Conservation (phyloP, 2,888 invertebrate genomes). For the Pelosia muscerda region DNA sequence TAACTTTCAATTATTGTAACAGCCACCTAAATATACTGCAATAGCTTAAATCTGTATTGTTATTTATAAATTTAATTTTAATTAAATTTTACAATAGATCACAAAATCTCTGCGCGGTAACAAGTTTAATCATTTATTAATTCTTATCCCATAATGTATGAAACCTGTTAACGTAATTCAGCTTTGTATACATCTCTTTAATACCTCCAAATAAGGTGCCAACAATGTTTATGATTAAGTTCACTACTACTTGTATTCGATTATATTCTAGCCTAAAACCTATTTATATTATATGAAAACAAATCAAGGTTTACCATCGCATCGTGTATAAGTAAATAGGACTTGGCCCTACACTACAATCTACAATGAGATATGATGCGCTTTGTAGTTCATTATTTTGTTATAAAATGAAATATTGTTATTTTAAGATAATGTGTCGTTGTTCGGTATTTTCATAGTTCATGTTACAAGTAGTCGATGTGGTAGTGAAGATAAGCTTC, state of each 20-base stretch:
- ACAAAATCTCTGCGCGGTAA: too few relatives aligned
- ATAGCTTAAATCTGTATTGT: too few relatives aligned
- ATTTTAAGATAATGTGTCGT: constrained; percentile 39
- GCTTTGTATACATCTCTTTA: background rate
- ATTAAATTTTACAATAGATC: too few relatives aligned
- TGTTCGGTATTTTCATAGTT: too few relatives aligned
- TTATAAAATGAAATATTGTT: constrained; percentile 42
- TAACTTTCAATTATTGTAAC: too few relatives aligned
- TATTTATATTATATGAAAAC: background rate
- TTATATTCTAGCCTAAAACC: background rate
- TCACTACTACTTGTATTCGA: background rate
- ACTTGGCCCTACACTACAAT: constrained; percentile 15
- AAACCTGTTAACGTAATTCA: background rate
- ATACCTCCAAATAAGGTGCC: background rate
- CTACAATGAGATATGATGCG: constrained; percentile 47
- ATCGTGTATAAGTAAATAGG: background rate
- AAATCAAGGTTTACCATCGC: background rate
- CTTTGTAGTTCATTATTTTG: constrained; percentile 41
- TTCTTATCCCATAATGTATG: background rate
- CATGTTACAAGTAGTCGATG: background rate
- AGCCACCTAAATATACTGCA: too few relatives aligned
- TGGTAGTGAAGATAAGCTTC: background rate
- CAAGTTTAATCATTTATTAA: too few relatives aligned
- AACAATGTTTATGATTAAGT: background rate
- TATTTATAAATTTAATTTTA: too few relatives aligned